Percentiles rank a stretch among this genome's conserved stretches.
Evolutionary conservation across 2,797 vertebrate genomes (phyloP).

Genomic region (Petrocephalus sullivani): DNA sequence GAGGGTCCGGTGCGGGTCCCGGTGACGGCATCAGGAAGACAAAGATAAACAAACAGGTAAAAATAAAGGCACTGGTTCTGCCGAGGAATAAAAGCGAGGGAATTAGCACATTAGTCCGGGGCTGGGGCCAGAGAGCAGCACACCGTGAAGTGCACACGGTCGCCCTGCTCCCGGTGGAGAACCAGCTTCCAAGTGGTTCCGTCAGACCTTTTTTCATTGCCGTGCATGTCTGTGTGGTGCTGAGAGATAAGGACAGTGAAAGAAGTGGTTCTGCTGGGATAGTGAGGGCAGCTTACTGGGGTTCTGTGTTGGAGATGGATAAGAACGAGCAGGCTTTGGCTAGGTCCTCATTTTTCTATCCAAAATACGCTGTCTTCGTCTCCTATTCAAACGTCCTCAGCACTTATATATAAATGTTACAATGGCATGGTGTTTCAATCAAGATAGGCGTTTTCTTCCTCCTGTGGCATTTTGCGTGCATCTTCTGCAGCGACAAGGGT

Average conservation of each 20-base stretch:
- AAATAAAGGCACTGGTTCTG: not conserved
- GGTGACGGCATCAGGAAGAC: constrained; percentile 16
- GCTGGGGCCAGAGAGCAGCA: constrained; percentile 24
- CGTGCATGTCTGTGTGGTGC: constrained; percentile 24
- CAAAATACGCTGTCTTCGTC: not conserved
- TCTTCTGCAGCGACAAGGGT: not conserved
- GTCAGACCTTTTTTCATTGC: constrained; percentile 32
- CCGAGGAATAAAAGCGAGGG: constrained; percentile 5
- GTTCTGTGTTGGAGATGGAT: constrained; percentile 23
- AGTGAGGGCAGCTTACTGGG: constrained; percentile 19
- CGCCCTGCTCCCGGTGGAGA: not conserved
- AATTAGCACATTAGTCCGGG: constrained; percentile 28
- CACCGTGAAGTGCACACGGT: constrained; percentile 1
- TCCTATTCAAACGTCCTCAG: not conserved
- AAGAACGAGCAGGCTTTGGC: constrained; percentile 27
- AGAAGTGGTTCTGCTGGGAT: constrained; percentile 17
- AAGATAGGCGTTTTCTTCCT: not conserved
- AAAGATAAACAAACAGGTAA: constrained; percentile 13
- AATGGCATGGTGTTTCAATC: no score
- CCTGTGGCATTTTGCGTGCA: not conserved
- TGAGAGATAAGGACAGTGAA: constrained; percentile 31
- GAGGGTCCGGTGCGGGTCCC: constrained; percentile 23
- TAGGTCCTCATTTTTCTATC: not conserved
- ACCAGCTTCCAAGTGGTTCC: constrained; percentile 30
- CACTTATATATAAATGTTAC: not conserved